Evolutionary conservation across 2,888 invertebrate species (phyloP).

Genomic region (Drosophila neutralis): DNA sequence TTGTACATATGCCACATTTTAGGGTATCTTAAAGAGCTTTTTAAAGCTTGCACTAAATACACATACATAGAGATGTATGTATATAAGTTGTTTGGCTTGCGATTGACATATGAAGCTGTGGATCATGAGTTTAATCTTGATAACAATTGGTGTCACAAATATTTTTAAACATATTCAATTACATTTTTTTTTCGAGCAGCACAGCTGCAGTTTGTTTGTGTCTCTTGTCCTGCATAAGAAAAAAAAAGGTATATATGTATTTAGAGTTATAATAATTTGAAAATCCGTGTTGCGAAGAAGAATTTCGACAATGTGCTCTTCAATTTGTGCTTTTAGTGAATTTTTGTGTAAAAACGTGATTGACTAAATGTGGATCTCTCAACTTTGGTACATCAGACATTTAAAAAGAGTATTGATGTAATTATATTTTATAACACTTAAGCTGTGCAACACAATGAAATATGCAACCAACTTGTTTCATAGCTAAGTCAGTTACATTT

Average conservation of each 20-base stretch:
- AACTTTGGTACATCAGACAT: not conserved
- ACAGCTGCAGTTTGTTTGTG: not conserved
- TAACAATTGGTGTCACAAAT: not conserved
- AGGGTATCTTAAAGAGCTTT: not conserved
- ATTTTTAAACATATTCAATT: not conserved
- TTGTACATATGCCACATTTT: not conserved
- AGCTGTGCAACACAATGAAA: not conserved
- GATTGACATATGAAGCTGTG: not conserved
- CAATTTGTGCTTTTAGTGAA: not conserved
- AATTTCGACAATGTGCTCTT: not conserved
- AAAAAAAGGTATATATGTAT: not conserved
- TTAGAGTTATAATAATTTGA: not conserved
- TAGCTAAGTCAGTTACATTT: not conserved
- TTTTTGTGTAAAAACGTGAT: not conserved
- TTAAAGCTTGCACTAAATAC: too few species aligned
- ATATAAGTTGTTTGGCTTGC: not conserved
- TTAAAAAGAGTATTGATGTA: not conserved
- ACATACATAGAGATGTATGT: not conserved
- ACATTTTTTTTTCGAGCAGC: not conserved
- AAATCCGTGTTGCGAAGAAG: not conserved
- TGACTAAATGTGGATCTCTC: not conserved
- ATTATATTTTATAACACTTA: not conserved
- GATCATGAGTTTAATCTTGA: not conserved
- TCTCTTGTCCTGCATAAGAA: not conserved
- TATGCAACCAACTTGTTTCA: not conserved